Evolutionary conservation across 2,888 invertebrate species (phyloP), one percentile per base, ranked within the genome.

Genomic region (Drosophila fungiperda): DNA sequence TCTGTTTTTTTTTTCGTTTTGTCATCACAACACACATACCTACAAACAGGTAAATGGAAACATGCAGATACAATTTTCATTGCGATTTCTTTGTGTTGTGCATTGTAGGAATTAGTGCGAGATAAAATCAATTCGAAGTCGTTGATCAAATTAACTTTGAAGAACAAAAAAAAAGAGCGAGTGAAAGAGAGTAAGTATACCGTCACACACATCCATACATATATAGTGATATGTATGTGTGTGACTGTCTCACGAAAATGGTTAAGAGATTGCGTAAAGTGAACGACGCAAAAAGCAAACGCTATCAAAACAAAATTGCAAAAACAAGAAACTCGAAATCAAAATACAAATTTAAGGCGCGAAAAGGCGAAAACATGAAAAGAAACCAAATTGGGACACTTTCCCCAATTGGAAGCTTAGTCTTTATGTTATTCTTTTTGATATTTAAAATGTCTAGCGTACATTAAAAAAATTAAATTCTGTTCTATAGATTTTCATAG

Each of bases 291-390:
- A 78, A 76, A 69, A 58, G 50, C 67, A 80, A 78, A 64, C 48
- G 57, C 64, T 76, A 83, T 68, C 83, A 83, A 74, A 83, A 83
- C 81, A 83, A 83, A 83, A 74, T 61, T 61, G 33, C 67, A 78
- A 85, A 74, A 68, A 65, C 57, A 71, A 71, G 62, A 63, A 64
- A 63, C 59, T 45, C 35, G 12, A 20, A 54, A 59, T 48, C 49
- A 57, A 60, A 66, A 71, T 42, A 76, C 53, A 62, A 29, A 54
- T 49, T 60, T 82, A 59, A 40, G 58, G 64, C 68, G 68, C 60
- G n/a, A 50, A 82, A 58, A 70, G 36, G 45, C 62, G 26, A 15
- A 15, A n/a, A 26, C 49, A 73, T 61, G 42, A 55, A 26, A 67
- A 42, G 38, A 45, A 53, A 65, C 9, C 35, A 33, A 26, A 23